Evolutionary conservation across 2,888 invertebrate species (phyloP).

Genomic region (Ceramica pisi): DNA sequence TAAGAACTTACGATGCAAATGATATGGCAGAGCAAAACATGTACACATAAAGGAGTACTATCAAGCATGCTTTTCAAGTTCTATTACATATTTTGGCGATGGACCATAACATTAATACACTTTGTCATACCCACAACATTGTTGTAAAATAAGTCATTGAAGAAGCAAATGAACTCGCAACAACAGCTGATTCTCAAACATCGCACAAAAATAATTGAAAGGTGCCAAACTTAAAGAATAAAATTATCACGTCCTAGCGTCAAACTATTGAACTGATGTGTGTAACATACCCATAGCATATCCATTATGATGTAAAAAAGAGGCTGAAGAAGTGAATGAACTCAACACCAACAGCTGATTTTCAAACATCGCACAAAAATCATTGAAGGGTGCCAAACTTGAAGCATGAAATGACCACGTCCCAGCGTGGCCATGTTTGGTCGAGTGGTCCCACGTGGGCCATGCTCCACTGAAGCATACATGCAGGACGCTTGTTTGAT

Average conservation of each 20-base stretch:
- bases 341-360: slow-evolving; percentile 13
- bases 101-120: background rate
- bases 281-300: background rate
- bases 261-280: no score
- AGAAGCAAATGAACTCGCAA: background rate
- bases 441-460: slow-evolving; percentile 73
- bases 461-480: slow-evolving; percentile 78
- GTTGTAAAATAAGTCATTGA: background rate
- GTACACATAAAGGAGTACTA: background rate
- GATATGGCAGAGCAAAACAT: background rate
- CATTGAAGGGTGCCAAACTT: slow-evolving; percentile 56
- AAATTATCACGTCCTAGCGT: no score
- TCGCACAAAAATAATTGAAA: slow-evolving; percentile 48
- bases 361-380: slow-evolving; percentile 25
- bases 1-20: no score
- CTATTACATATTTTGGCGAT: background rate
- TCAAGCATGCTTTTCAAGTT: background rate
- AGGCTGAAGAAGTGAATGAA: background rate
- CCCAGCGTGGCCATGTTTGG: slow-evolving; percentile 45
- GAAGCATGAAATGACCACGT: slow-evolving; percentile 51
- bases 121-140: background rate
- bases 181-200: slow-evolving; percentile 15
- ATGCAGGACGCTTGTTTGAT: slow-evolving; percentile 68
- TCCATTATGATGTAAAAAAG: background rate
- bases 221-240: slow-evolving; percentile 46